Base-by-base conservation (phyloP, 2,797 vertebrate species). In the Nasua narica region DNA sequence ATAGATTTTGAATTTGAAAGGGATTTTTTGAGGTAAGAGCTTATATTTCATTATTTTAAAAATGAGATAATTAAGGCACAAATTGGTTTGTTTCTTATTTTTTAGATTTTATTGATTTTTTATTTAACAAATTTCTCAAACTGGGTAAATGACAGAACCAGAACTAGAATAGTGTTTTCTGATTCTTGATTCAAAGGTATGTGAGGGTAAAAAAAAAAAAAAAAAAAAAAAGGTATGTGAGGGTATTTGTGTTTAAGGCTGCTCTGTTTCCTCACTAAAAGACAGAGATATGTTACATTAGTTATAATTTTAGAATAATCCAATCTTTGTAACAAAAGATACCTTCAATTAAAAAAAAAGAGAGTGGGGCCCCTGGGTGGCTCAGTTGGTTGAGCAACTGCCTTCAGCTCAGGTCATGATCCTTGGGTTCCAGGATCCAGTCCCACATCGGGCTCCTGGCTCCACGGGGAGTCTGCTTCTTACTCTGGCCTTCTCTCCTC, bases 111-210 rank as follows among this genome's bases (percentile, higher is more conserved):
- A 2, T 72, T 23, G 18, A 58, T 65, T 35, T 90, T 78, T 91
- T 4, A 21, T 48, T 97, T 96, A 77, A 97, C 54, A 97, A 93
- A 96, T 19, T 79, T 97, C 67, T 97, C 76, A 97, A 43, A 84
- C 3, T 46, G 96, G 14, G 78, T 91, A 92, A 94, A 93, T 87
- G 35, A 37, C 3, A 89, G 65, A 85, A 78, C 37, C 5, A 83
- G 23, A 16, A 35, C 11, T 52, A 43, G 21, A 90, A 85, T 76
- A n/a, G 7, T 87, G 15, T 40, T 7, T 69, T 35, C 12, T 50
- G 1, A 48, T 72, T 77, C 43, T 83, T 60, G 65, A 13, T 23
- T 76, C 18, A 37, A 29, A 7, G 23, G 10, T 5, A 11, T 58
- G 0, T 52, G 18, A 46, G 15, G 62, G 3, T 43, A 4, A n/a